Evolutionary conservation across 2,888 invertebrate genomes (phyloP).

Genomic region (Lochmaea crataegi): DNA sequence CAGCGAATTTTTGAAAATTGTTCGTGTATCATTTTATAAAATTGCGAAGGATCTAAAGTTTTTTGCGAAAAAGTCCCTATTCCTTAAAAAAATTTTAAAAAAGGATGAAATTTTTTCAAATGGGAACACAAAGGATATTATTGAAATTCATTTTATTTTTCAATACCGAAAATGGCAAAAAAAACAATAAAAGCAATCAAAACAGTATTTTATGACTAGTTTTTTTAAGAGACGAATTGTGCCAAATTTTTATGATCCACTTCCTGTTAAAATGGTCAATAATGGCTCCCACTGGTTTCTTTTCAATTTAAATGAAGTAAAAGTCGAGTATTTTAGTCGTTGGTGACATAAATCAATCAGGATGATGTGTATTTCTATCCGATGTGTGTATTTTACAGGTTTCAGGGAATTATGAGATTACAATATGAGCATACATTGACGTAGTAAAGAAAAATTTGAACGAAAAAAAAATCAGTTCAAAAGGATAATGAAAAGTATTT

Average conservation of each 20-base stretch:
- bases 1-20: too few relatives aligned
- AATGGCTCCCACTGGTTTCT: conserved; percentile 1
- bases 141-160: too few relatives aligned
- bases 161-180: too few relatives aligned
- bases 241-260: neutral
- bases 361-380: conserved; percentile 8
- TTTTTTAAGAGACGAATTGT: neutral
- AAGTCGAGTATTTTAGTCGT: neutral
- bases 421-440: neutral
- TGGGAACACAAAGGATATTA: too few relatives aligned
- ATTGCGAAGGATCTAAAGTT: too few relatives aligned
- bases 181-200: neutral
- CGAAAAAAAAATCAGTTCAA: neutral
- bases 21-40: too few relatives aligned
- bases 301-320: conserved; percentile 1
- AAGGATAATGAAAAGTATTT: too few relatives aligned
- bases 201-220: neutral
- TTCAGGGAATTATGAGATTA: conserved; percentile 2
- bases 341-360: conserved; percentile 18
- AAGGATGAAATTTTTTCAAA: too few relatives aligned
- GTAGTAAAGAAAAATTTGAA: neutral
- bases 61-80: too few relatives aligned
- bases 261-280: neutral
- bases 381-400: conserved; percentile 10
- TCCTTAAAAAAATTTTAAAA: too few relatives aligned